Conservation (phyloP, 2,888 invertebrate genomes). For the Sericinus montela region DNA sequence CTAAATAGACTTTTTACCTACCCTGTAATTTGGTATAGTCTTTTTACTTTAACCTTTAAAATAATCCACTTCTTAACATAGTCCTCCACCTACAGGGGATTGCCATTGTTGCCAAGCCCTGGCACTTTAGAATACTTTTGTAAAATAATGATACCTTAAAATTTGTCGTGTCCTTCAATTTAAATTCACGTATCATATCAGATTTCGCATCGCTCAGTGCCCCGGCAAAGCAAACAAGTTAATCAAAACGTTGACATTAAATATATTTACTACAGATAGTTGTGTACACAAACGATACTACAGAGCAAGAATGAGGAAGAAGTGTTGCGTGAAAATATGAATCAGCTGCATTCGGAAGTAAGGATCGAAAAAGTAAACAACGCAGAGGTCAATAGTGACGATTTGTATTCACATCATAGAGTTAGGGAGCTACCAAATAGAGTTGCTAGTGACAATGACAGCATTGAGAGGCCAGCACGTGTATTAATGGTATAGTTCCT, state of each 20-base stretch:
- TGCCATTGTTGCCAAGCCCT: no score
- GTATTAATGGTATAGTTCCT: constrained; percentile 31
- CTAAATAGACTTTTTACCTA: no score
- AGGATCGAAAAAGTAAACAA: constrained; percentile 33
- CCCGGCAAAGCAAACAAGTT: not conserved
- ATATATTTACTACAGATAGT: constrained; percentile 1
- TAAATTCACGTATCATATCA: not conserved
- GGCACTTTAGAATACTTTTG: not conserved
- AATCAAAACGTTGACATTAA: constrained; percentile 4
- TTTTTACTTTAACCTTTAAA: no score
- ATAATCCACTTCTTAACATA: no score
- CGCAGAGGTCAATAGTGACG: constrained; percentile 40
- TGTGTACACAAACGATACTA: not conserved
- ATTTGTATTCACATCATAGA: constrained; percentile 39
- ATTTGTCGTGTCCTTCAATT: no score
- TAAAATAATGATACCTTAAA: not conserved
- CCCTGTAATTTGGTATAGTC: no score
- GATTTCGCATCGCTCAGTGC: constrained; percentile 1
- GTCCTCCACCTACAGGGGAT: no score
- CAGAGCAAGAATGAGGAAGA: constrained; percentile 13
- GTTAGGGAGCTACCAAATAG: constrained; percentile 31
- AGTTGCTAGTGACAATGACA: constrained; percentile 38
- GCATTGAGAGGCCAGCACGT: constrained; percentile 42
- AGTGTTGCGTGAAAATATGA: constrained; percentile 7
- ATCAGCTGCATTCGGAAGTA: constrained; percentile 41